Evolutionary conservation across 2,797 vertebrate species (phyloP).

Genomic region (Gallirallus australis): DNA sequence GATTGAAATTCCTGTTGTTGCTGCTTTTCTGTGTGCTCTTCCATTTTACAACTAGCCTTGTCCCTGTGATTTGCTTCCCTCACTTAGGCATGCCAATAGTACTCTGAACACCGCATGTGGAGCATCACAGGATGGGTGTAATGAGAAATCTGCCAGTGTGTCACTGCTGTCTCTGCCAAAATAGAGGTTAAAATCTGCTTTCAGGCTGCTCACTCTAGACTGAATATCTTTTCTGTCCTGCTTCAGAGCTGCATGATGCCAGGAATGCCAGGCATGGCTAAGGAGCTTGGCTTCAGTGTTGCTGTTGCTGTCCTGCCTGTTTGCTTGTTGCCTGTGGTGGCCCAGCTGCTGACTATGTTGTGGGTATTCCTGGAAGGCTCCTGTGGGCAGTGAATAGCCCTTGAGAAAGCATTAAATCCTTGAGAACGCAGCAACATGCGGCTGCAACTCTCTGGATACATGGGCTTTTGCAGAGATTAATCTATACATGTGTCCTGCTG

Average conservation of each 20-base stretch:
- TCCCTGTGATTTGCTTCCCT: slow-evolving; percentile 2
- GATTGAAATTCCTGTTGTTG: neutral
- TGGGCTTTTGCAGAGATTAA: neutral
- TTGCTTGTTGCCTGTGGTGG: neutral
- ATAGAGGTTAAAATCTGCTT: slow-evolving; percentile 58
- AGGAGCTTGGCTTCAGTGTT: neutral
- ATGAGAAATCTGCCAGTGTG: slow-evolving; percentile 46
- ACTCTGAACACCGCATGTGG: neutral
- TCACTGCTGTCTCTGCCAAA: slow-evolving; percentile 35
- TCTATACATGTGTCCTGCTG: neutral
- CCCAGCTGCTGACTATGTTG: neutral
- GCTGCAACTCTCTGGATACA: neutral
- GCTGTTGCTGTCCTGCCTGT: neutral
- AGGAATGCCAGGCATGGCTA: neutral
- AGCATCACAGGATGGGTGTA: slow-evolving; percentile 14
- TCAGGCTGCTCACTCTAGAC: slow-evolving; percentile 17
- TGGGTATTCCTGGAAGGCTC: neutral
- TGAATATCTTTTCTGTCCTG: slow-evolving; percentile 39
- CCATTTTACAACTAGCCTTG: slow-evolving; percentile 11
- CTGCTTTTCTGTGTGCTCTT: neutral
- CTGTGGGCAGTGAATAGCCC: neutral
- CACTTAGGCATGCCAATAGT: slow-evolving; percentile 12
- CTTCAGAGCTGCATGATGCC: neutral
- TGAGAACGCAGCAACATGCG: neutral
- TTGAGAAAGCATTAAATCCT: neutral